Evolutionary conservation across 2,888 invertebrate species (phyloP), one percentile per base, ranked within the genome.

Genomic region (Camptogramma bilineatum): DNA sequence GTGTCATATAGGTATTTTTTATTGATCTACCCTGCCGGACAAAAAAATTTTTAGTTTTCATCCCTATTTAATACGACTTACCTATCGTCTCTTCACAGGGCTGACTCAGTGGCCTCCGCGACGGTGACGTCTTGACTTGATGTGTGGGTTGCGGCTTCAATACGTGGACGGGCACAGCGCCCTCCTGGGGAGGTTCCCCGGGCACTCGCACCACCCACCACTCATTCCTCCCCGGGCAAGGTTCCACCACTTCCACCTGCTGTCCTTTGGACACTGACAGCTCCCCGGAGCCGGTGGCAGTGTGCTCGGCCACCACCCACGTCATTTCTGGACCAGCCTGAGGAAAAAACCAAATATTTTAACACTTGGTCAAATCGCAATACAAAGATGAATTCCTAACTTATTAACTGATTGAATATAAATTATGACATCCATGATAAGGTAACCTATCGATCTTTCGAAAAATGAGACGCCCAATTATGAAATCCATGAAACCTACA

Each of bases 231-330:
- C 94, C 91, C 66, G 95, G 91, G 80, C 96, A 95, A 69, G 95
- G 94, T 85, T 98, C 98, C 72, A 98, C 93, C 71, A 98, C 96
- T 85, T 98, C 98, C 69, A 98, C 98, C 90, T 98, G 98, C 90
- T 98, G 98, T 21, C 98, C 98, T 86, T 98, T 97, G 70, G 94
- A 94, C 50, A 99, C 98, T 58, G 95, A 95, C 76, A 98, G 88
- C 88, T 98, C 98, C 61, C 96, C 96, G 52, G 96, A 93, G 72
- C 96, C 95, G 10, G 96, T 94, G n/a, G 97, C 96, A 24, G 94
- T 93, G 86, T 97, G 97, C 85, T 98, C 98, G 71, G 96, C 96
- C 62, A 98, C 95, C 77, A 98, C 97, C 97, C 97, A 97, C 66
- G 97, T 97, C 95, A 97, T 96, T 87, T 98, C 98, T 70, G 96